Evolutionary conservation across 2,888 invertebrate genomes (phyloP).

Genomic region (Oligia latruncula): DNA sequence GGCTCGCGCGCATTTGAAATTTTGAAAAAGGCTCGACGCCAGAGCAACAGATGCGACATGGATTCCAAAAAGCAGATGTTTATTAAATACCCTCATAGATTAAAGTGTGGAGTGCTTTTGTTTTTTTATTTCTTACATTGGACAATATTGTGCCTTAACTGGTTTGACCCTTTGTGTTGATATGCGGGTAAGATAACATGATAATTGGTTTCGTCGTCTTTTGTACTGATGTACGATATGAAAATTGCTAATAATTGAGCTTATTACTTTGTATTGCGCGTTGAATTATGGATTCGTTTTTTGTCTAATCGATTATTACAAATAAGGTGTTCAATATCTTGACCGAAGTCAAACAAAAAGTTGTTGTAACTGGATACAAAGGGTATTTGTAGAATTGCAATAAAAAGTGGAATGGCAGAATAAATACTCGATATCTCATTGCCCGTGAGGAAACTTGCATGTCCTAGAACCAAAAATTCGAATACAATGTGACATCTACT

Average conservation of each 20-base stretch:
- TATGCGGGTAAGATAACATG: constrained; percentile 85
- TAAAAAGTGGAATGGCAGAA: constrained; percentile 33
- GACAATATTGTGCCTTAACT: constrained; percentile 85
- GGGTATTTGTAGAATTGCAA: constrained; percentile 41
- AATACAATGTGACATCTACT: too few species aligned
- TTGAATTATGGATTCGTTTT: constrained; percentile 57
- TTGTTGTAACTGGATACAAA: constrained; percentile 57
- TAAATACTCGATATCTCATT: constrained; percentile 12
- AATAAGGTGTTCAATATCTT: constrained; percentile 49
- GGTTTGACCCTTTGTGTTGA: constrained; percentile 82
- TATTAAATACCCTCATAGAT: constrained; percentile 88
- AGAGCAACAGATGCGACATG: constrained; percentile 88
- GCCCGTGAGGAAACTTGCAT: too few species aligned
- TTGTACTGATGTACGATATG: constrained; percentile 70
- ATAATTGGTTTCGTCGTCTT: constrained; percentile 80
- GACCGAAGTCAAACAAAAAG: constrained; percentile 43
- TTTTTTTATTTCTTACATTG: constrained; percentile 83
- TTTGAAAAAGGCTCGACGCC: constrained; percentile 85
- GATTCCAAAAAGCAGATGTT: constrained; percentile 89
- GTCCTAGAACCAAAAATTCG: too few species aligned
- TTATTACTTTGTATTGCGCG: constrained; percentile 55
- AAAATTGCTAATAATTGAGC: constrained; percentile 70
- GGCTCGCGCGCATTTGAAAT: constrained; percentile 87
- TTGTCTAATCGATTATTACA: constrained; percentile 47
- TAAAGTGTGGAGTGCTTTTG: constrained; percentile 84